Conservation (phyloP, 2,888 invertebrate genomes). For the Leucania comma region DNA sequence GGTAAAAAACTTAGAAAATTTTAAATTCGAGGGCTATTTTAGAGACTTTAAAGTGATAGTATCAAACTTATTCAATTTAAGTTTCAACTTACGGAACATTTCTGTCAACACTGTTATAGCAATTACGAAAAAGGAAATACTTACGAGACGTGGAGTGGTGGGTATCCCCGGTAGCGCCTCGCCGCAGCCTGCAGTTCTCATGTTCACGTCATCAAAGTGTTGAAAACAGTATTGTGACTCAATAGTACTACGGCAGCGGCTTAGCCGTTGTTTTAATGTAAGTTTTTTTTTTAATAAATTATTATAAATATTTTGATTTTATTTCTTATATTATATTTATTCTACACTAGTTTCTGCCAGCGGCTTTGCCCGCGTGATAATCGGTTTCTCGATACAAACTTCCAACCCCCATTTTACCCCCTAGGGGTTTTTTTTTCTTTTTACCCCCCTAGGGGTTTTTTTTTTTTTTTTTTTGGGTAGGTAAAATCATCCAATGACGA, state of each 20-base stretch:
- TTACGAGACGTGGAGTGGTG: not conserved
- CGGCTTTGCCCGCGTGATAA: too few relatives aligned
- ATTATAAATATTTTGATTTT: not conserved
- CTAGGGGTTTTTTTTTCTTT: too few relatives aligned
- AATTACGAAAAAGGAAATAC: not conserved
- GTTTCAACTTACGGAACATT: not conserved
- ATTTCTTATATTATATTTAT: not conserved
- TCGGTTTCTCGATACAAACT: too few relatives aligned
- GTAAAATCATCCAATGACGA: too few relatives aligned
- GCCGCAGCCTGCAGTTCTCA: not conserved
- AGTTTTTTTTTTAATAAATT: not conserved
- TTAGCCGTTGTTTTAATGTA: conserved; percentile 13
- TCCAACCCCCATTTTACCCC: too few relatives aligned
- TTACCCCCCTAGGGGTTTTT: too few relatives aligned
- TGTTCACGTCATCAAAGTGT: not conserved
- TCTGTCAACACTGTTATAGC: not conserved
- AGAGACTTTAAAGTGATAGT: too few relatives aligned
- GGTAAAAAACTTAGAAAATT: too few relatives aligned
- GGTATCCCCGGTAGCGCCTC: too few relatives aligned
- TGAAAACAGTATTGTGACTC: conserved; percentile 40
- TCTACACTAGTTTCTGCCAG: too few relatives aligned
- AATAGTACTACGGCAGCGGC: conserved; percentile 8
- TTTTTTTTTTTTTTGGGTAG: too few relatives aligned
- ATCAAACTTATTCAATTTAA: not conserved
- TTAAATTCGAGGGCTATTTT: too few relatives aligned